A percentile compares a stretch with the other conserved stretches of the same genome.
These are phyloP conservation scores for Spheniscus humboldti DNA, from an alignment of 2,797 vertebrate species.

Conservation along the genomic window DNA sequence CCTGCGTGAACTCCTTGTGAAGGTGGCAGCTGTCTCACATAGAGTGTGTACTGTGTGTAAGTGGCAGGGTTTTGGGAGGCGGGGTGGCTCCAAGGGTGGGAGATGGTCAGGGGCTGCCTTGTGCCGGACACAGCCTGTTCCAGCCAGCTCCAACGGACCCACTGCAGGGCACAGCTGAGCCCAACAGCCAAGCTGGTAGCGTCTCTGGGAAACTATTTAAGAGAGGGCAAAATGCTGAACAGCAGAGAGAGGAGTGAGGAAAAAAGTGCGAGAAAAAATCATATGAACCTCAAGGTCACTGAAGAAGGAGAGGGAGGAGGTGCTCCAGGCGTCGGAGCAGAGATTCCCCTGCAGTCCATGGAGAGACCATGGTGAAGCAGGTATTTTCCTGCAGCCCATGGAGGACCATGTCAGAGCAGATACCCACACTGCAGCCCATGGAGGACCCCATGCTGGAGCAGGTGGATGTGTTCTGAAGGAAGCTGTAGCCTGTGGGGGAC, in stretches of 20 bases:
- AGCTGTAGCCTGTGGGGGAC: background rate
- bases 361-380: background rate
- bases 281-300: background rate
- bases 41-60: background rate
- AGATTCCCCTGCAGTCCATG: background rate
- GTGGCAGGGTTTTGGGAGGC: background rate
- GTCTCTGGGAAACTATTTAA: background rate
- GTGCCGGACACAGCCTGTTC: background rate
- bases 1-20: background rate
- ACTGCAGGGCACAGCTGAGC: background rate
- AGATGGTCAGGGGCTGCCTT: background rate
- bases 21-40: background rate
- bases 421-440: background rate
- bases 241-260: background rate
- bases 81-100: background rate
- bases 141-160: background rate
- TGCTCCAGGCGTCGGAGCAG: background rate
- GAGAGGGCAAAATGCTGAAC: background rate
- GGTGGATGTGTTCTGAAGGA: background rate
- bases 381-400: background rate
- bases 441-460: background rate
- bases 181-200: background rate
- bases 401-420: background rate
- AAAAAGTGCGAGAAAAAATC: background rate
- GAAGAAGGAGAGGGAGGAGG: background rate